Percentiles rank a stretch among this genome's conserved stretches.
phyloP scores from a whole-genome alignment of 2,113 vertebrate species.

The Ophthalmolycus amberensis region DNA sequence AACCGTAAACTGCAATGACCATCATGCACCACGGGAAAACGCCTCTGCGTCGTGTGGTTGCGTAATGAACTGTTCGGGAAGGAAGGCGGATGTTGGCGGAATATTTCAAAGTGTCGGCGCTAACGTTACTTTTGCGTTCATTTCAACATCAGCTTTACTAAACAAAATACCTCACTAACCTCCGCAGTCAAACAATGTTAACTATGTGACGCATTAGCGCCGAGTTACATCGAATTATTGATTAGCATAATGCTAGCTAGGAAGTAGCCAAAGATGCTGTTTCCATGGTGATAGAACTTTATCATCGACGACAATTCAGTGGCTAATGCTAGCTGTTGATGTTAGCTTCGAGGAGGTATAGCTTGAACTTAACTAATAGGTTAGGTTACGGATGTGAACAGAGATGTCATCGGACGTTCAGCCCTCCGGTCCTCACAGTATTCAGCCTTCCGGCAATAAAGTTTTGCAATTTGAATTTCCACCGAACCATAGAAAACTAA shows the following conservation, averaged over 20 bases:
- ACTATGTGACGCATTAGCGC: not conserved
- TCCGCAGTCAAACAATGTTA: too few species aligned
- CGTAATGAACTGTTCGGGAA: not conserved
- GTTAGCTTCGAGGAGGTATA: not conserved
- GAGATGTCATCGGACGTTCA: conserved; percentile 32
- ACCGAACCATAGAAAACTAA: not conserved
- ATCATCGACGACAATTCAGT: not conserved
- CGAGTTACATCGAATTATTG: not conserved
- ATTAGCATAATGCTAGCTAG: not conserved
- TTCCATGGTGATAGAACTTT: conserved; percentile 67
- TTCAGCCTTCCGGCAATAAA: not conserved
- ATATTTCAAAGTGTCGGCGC: conserved; percentile 40
- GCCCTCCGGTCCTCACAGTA: not conserved
- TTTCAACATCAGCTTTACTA: not conserved
- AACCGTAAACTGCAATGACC: conserved; percentile 57
- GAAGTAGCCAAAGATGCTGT: conserved; percentile 32
- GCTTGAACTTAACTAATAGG: too few species aligned
- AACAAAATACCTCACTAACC: accelerated
- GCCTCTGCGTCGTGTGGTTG: not conserved
- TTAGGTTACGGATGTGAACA: not conserved
- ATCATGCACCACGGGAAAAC: conserved; percentile 45
- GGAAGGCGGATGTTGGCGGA: not conserved
- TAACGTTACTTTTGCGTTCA: not conserved
- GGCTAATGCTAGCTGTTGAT: not conserved
- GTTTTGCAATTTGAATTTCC: not conserved